Evolutionary conservation across 2,888 invertebrate species (phyloP), one percentile per base, ranked within the genome.

Genomic region (Spilosoma lubricipeda): DNA sequence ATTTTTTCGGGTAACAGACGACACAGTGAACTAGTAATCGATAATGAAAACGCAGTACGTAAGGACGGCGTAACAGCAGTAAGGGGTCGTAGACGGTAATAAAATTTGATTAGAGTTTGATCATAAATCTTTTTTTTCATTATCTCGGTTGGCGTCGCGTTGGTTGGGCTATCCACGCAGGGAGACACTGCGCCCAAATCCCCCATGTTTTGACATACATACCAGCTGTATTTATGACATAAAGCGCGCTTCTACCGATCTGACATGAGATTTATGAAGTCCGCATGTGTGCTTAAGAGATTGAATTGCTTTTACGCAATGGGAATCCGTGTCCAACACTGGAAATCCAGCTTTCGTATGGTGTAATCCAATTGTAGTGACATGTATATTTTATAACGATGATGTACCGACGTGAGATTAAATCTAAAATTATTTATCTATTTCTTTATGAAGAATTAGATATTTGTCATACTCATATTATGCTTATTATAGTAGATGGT

Each of bases 121-220:
- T 93, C 95, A 94, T 95, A 94, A 95, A 95, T 95, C 95, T 95
- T 92, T 92, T 93, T 95, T 95, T 94, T 94, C 94, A 94, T 95
- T 94, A 94, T 93, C 93, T 93, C 89, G 87, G 84, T 82, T 87
- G 89, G 89, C 92, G 91, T 89, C 89, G 89, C 92, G 91, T 89
- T 89, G 84, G 90, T 90, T 90, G 87, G 88, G 85, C 85, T 87
- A 88, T 88, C 88, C 88, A 86, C 85, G 87, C 77, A 83, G 87
- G 90, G 91, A 88, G 91, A 89, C 84, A 88, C 88, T 88, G 90
- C 89, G 85, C 89, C 91, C 91, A 90, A 91, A 94, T 94, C 93
- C 95, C 94, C 94, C 87, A 93, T 95, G 93, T 95, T 95, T 93
- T 95, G 95, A 95, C 95, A 94, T 89, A 94, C 91, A 94, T 90